These are phyloP conservation scores for Cremastobaeus sp. DNA, from an alignment of 2,888 invertebrate species.

Conservation along the genomic window DNA sequence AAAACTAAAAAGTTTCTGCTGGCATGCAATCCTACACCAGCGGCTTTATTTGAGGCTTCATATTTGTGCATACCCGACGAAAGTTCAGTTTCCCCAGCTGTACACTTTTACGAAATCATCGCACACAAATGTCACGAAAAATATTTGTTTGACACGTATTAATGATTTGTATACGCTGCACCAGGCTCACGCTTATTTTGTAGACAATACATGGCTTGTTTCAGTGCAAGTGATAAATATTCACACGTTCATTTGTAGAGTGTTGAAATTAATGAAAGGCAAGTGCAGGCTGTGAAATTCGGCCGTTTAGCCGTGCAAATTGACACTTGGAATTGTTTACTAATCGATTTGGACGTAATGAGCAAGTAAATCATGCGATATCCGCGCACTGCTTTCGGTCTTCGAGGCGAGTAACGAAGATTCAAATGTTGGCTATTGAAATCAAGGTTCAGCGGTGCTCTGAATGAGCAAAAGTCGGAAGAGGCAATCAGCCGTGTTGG, in stretches of 20 bases:
- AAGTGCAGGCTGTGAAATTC: conserved; percentile 29
- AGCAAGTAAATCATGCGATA: conserved; percentile 2
- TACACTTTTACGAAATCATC: conserved; percentile 18
- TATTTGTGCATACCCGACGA: conserved; percentile 13
- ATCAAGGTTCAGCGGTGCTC: conserved; percentile 10
- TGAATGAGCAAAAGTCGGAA: conserved; percentile 13
- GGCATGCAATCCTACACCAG: conserved; percentile 1
- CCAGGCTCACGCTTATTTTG: background rate
- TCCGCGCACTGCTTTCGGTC: background rate
- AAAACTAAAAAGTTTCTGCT: conserved; percentile 12
- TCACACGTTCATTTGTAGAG: conserved; percentile 22
- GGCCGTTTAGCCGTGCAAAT: conserved; percentile 22
- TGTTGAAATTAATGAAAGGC: conserved; percentile 1
- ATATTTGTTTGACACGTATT: conserved; percentile 35
- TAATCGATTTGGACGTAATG: conserved; percentile 4
- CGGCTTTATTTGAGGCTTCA: conserved; percentile 13
- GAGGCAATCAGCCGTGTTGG: conserved; percentile 11
- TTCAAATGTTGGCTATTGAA: conserved; percentile 10
- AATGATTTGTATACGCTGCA: conserved; percentile 30
- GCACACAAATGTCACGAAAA: conserved; percentile 38
- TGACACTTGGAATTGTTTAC: conserved; percentile 9
- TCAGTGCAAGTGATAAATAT: conserved; percentile 27
- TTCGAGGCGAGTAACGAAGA: background rate
- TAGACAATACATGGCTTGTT: conserved; percentile 29
- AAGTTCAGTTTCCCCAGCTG: conserved; percentile 12